A percentile compares a stretch with the other conserved stretches of the same genome.
Conservation (phyloP, 2,113 vertebrate species). For the Camelus bactrianus region DNA sequence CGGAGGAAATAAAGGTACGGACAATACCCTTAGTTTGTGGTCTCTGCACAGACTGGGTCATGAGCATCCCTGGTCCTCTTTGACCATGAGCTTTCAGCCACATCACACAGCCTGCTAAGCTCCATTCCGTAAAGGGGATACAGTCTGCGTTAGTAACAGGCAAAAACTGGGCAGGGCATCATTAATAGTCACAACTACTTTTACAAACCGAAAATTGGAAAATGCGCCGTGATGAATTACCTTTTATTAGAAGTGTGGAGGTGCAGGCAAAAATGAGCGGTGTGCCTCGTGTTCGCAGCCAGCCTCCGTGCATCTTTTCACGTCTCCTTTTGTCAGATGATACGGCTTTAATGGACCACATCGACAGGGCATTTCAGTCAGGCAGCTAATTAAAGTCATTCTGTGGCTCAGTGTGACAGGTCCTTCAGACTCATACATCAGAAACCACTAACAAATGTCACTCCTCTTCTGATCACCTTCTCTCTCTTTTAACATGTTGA, state of each 20-base stretch:
- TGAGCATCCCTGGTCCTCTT: background rate
- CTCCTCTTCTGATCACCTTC: conserved; percentile 26
- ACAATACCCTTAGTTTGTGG: background rate
- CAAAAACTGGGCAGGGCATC: background rate
- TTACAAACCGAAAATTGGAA: background rate
- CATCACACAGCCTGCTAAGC: no score
- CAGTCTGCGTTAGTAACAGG: background rate
- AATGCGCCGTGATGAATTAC: background rate
- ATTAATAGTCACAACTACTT: background rate
- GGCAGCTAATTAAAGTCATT: conserved; percentile 65
- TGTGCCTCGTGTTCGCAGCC: background rate
- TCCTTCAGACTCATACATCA: conserved; percentile 48
- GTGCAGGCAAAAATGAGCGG: background rate
- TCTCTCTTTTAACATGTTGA: conserved; percentile 65
- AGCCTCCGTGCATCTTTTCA: background rate
- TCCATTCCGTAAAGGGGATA: fast-evolving
- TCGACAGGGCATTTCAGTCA: conserved; percentile 72
- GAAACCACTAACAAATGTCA: background rate
- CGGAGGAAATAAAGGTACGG: background rate
- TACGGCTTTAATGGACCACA: background rate
- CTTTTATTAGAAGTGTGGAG: background rate
- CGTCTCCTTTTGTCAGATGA: fast-evolving
- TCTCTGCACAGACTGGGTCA: background rate
- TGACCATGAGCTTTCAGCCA: background rate
- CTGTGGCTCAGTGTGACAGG: background rate